Evolutionary conservation across 2,797 vertebrate species (phyloP), one percentile per base, ranked within the genome.

Genomic region (Hippoglossus hippoglossus): DNA sequence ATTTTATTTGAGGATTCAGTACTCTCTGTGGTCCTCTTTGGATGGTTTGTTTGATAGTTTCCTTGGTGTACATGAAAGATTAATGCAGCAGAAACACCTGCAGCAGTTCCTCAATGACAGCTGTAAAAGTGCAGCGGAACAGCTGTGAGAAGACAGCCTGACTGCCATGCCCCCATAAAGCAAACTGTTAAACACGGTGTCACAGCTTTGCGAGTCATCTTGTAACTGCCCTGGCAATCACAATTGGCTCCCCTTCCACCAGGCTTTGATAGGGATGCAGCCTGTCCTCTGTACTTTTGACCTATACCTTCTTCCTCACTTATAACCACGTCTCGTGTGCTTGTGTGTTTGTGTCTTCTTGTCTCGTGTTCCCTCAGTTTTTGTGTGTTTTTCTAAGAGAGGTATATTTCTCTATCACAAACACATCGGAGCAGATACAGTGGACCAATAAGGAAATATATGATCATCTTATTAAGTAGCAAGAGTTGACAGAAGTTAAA

Each of bases 41-140:
- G 79, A 83, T 87, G 83, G 67, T 85, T 87, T 83, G 84, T 89
- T 91, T 90, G 89, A 91, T 90, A 80, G 89, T 82, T 90, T 91
- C 81, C 90, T 88, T 59, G 81, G 85, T 89, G 84, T 76, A 64
- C 87, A 91, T 93, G 86, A 92, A 92, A 91, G 88, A 91, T 91
- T 90, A 88, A 89, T 90, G 86, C 70, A 25, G 83, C 83, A 85
- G 87, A 90, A 92, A 86, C 91, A 92, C 92, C 92, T 91, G 90
- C 90, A 92, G 90, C 88, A 84, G 84, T 91, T 92, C 90, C 89
- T 92, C 91, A 91, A 90, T 86, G 92, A 90, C 90, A 83, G 87
- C 86, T 90, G 86, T 85, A 89, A 86, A 86, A 82, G 86, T 79
- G 86, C 79, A 82, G 87, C 26, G 41, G 77, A 92, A 83, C 90